These are phyloP conservation scores for Mellivora capensis DNA, from an alignment of 2,113 vertebrate genomes.

Conservation along the genomic window DNA sequence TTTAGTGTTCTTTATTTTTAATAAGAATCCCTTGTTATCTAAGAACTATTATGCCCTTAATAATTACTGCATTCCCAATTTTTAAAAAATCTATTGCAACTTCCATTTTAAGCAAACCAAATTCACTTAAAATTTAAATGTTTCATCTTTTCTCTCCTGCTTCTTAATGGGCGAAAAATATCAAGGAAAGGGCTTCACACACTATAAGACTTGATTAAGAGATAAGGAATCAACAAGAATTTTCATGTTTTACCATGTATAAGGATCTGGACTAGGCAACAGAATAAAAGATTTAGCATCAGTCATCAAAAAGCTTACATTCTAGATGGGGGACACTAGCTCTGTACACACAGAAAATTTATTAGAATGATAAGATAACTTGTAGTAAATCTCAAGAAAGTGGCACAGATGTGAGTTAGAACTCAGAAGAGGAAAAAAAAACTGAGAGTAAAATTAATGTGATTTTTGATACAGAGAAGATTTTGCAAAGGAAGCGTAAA, in stretches of 20 bases:
- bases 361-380: neutral
- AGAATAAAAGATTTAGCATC: neutral
- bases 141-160: neutral
- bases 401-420: neutral
- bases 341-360: neutral
- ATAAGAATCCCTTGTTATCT: neutral
- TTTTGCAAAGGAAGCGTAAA: neutral
- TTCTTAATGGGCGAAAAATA: neutral
- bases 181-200: neutral
- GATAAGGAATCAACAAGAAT: neutral
- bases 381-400: neutral
- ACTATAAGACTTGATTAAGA: neutral
- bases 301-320: neutral
- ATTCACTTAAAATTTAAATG: neutral
- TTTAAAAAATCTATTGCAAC: neutral
- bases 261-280: neutral
- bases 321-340: neutral
- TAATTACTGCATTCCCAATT: neutral
- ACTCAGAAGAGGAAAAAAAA: neutral
- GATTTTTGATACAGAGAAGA: neutral
- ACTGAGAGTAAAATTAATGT: neutral
- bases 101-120: neutral
- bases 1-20: neutral
- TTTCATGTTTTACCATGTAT: neutral
- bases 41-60: neutral